These are phyloP conservation scores for Leptinotarsa texana DNA, from an alignment of 1,140 invertebrate species.

Conservation along the genomic window DNA sequence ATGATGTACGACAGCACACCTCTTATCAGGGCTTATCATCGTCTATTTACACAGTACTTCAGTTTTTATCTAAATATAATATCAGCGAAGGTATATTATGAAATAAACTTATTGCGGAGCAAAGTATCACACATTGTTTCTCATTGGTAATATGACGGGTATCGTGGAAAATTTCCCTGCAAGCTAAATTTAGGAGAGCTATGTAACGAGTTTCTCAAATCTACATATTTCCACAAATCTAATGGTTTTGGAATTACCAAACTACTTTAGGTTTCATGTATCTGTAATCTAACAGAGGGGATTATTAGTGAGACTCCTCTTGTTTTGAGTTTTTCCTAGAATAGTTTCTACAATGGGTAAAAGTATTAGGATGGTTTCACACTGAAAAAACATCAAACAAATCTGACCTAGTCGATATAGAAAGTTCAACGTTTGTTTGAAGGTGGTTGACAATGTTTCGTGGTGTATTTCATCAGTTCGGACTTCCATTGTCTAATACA, in stretches of 20 bases:
- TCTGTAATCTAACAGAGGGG: background rate
- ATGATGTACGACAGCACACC: conserved; percentile 19
- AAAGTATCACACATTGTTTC: background rate
- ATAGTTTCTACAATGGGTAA: too few relatives aligned
- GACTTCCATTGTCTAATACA: too few relatives aligned
- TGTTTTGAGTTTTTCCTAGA: too few relatives aligned
- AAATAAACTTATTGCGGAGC: conserved; percentile 7
- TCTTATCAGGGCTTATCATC: conserved; percentile 35
- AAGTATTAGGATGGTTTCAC: too few relatives aligned
- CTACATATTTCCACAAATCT: background rate
- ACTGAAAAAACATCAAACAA: too few relatives aligned
- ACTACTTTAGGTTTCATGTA: background rate
- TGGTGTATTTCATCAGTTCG: too few relatives aligned
- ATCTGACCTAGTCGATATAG: too few relatives aligned
- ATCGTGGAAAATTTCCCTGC: background rate
- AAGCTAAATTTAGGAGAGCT: background rate
- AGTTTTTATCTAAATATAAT: conserved; percentile 35
- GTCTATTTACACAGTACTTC: conserved; percentile 40
- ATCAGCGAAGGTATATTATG: conserved; percentile 8
- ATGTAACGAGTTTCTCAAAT: background rate
- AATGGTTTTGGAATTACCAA: background rate
- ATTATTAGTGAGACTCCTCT: too few relatives aligned
- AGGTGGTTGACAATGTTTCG: too few relatives aligned
- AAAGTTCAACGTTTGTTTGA: too few relatives aligned
- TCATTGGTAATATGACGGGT: background rate